These are phyloP conservation scores for Rallus limicola DNA, from an alignment of 2,113 vertebrate genomes.

Conservation along the genomic window DNA sequence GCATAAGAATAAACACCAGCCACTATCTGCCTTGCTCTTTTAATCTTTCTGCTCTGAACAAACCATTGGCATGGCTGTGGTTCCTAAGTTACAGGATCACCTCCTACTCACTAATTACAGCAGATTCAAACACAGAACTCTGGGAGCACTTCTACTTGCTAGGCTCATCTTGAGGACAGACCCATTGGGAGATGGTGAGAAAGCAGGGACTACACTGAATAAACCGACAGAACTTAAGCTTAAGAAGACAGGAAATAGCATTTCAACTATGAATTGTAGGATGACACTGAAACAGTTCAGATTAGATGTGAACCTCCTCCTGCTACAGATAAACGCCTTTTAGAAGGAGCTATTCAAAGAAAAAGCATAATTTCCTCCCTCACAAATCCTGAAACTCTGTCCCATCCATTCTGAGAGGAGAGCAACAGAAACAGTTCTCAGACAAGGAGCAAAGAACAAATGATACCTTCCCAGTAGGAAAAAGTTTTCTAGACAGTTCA, in stretches of 20 bases:
- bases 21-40: neutral
- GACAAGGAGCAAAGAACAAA: neutral
- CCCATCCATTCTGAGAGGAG: neutral
- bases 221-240: neutral
- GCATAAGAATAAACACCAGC: neutral
- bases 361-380: slow-evolving; percentile 6
- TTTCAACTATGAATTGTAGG: neutral
- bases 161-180: neutral
- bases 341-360: neutral
- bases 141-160: neutral
- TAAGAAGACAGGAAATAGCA: neutral
- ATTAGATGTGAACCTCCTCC: neutral
- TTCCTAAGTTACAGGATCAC: neutral
- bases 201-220: neutral
- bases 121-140: neutral
- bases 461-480: neutral
- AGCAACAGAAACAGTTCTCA: neutral
- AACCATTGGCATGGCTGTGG: neutral
- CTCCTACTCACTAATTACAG: neutral
- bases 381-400: neutral
- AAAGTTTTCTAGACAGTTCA: neutral
- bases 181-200: neutral
- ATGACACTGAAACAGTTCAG: neutral
- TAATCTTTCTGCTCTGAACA: neutral
- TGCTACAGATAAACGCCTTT: neutral